Base-by-base conservation (phyloP, 2,113 vertebrate species). In the Apodemus sylvaticus region DNA sequence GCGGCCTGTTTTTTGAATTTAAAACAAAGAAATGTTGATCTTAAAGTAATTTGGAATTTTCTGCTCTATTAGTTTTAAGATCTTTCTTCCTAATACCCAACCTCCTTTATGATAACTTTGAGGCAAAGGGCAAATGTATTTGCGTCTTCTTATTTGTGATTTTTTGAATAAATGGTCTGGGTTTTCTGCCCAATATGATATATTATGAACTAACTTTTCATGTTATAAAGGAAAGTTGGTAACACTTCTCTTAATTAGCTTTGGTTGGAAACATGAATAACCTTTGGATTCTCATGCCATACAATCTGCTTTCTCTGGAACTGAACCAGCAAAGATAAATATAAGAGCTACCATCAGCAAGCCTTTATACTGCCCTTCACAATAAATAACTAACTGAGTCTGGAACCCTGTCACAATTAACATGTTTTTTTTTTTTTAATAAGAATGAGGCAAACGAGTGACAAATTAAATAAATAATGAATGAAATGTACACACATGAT, bases 321-420 rank as follows among this genome's bases (percentile, higher is more conserved):
- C 10, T 17, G 91, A 93, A 93, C 3, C 82, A 86, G 77, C 83
- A 96, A 77, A 94, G 53, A 62, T 78, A 94, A 89, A 70, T 82
- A 53, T 66, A 58, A 48, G 5, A 86, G 29, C 16, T 64, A 60
- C 2, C 5, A 79, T 68, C 2, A 34, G 5, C 66, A 31, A 79
- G 53, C 4, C 53, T 89, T 95, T 91, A 83, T 22, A 45, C 4
- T 87, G 29, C 3, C 83, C 29, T 82, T 92, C 11, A 79, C 45
- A 20, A 89, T 94, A 78, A 89, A 29, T 20, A 78, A 94, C 39
- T 95, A 68, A 68, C 4, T 93, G 19, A 95, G 36, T 20, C 12
- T 7, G 3, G 11, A 64, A 74, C 0, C 9, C 77, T 93, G 29
- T 14, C 7, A 55, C 9, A 93, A 55, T 68, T n/a, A 86, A 79